Evolutionary conservation across 2,797 vertebrate species (phyloP).

Genomic region (Emys orbicularis): DNA sequence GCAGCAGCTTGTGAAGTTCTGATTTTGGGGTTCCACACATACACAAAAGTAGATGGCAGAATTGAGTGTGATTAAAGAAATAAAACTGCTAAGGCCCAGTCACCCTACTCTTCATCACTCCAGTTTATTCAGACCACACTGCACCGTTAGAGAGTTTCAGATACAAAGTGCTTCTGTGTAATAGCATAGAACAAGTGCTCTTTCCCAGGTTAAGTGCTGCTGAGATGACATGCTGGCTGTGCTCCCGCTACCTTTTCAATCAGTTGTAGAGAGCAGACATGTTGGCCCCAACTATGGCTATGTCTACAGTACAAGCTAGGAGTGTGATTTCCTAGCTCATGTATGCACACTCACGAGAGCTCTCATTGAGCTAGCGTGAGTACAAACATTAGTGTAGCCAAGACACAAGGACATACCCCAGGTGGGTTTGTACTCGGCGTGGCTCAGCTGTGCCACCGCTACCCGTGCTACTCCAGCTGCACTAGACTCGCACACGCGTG

Average conservation of each 20-base stretch:
- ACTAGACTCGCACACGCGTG: fast-evolving
- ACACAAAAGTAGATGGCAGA: background rate
- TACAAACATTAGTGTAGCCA: too few relatives aligned
- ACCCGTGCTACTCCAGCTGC: too few relatives aligned
- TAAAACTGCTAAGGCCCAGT: background rate
- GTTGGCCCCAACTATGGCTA: too few relatives aligned
- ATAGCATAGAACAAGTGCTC: background rate
- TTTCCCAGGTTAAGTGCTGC: background rate
- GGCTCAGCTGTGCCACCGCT: too few relatives aligned
- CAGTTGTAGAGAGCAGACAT: background rate
- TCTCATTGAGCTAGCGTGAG: too few relatives aligned
- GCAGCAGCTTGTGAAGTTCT: background rate
- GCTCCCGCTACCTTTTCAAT: background rate
- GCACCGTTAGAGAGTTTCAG: background rate
- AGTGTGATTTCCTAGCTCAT: too few relatives aligned
- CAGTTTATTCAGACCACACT: background rate
- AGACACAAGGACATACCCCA: too few relatives aligned
- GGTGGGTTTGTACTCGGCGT: too few relatives aligned
- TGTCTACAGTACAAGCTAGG: too few relatives aligned
- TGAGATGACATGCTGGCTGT: background rate
- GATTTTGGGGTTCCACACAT: background rate
- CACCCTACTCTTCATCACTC: background rate
- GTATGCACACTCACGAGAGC: too few relatives aligned
- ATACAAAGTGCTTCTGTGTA: background rate
- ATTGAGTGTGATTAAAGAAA: background rate